Percentiles rank a stretch among this genome's conserved stretches.
Evolutionary conservation across 1,140 invertebrate genomes (phyloP).

Genomic region (Habropoda laboriosa): DNA sequence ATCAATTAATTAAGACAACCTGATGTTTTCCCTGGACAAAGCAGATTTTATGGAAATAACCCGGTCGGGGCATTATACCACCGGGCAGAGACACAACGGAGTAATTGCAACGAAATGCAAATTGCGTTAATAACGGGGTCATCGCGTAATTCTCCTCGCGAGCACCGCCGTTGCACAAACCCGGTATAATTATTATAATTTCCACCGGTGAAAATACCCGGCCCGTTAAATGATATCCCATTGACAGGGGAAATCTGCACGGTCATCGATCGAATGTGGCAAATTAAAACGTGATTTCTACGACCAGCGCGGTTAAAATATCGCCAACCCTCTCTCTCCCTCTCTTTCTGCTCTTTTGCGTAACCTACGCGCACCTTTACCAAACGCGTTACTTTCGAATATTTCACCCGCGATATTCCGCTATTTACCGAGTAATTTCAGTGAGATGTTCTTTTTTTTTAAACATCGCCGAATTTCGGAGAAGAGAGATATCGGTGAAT

Average conservation of each 20-base stretch:
- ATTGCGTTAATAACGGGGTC: slow-evolving; percentile 61
- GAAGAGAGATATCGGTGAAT: too few species aligned
- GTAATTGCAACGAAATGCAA: slow-evolving; percentile 64
- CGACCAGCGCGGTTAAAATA: not conserved
- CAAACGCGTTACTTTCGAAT: too few species aligned
- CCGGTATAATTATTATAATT: slow-evolving; percentile 65
- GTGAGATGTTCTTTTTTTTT: too few species aligned
- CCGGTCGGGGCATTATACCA: not conserved
- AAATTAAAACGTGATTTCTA: slow-evolving; percentile 48
- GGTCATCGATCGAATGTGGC: slow-evolving; percentile 49
- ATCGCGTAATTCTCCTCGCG: slow-evolving; percentile 56
- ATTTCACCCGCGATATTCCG: too few species aligned
- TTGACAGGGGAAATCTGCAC: slow-evolving; percentile 57
- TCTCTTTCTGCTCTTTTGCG: too few species aligned
- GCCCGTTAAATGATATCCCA: slow-evolving; percentile 50
- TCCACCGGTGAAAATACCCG: slow-evolving; percentile 51
- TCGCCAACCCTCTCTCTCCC: too few species aligned
- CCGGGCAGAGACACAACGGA: slow-evolving; percentile 22
- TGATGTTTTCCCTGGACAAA: slow-evolving; percentile 54
- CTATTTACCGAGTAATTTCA: too few species aligned
- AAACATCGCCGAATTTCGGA: too few species aligned
- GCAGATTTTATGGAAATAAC: slow-evolving; percentile 65
- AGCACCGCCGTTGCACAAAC: slow-evolving; percentile 2
- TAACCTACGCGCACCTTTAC: too few species aligned
- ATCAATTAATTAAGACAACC: slow-evolving; percentile 64